Evolutionary conservation across 2,888 invertebrate species (phyloP).

Genomic region (Drosophila anomalipes): DNA sequence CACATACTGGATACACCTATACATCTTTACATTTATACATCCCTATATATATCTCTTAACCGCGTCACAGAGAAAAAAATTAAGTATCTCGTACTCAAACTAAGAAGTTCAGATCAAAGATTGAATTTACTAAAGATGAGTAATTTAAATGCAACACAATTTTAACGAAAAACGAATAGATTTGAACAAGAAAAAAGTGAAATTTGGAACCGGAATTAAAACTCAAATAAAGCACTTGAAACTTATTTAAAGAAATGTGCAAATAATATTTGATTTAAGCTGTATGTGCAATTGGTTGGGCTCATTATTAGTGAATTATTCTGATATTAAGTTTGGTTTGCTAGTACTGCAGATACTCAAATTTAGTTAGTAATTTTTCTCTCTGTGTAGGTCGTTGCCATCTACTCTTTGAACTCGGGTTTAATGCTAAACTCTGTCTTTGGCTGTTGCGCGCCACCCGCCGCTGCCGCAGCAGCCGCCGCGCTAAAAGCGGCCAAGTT

Average conservation of each 20-base stretch:
- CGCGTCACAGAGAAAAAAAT: slow-evolving; percentile 1
- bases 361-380: not conserved
- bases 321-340: not conserved
- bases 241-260: not conserved
- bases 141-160: not conserved
- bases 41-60: not conserved
- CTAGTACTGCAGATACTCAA: not conserved
- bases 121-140: not conserved
- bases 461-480: slow-evolving; percentile 75
- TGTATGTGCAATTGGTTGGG: not conserved
- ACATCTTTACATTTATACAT: not conserved
- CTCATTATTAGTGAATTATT: not conserved
- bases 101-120: not conserved
- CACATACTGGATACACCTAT: not conserved
- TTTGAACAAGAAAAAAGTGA: not conserved
- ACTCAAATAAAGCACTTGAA: not conserved
- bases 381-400: slow-evolving; percentile 17
- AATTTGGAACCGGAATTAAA: not conserved
- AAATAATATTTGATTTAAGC: not conserved
- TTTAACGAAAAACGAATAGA: not conserved
- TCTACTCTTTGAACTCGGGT: slow-evolving; percentile 74
- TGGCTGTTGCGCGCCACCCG: slow-evolving; percentile 63
- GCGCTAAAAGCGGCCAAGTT: slow-evolving; percentile 75
- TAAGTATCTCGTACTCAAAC: not conserved
- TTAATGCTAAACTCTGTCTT: slow-evolving; percentile 74